These are phyloP conservation scores for Motacilla tschutschensis DNA, from an alignment of 2,113 vertebrate species.

Conservation along the genomic window DNA sequence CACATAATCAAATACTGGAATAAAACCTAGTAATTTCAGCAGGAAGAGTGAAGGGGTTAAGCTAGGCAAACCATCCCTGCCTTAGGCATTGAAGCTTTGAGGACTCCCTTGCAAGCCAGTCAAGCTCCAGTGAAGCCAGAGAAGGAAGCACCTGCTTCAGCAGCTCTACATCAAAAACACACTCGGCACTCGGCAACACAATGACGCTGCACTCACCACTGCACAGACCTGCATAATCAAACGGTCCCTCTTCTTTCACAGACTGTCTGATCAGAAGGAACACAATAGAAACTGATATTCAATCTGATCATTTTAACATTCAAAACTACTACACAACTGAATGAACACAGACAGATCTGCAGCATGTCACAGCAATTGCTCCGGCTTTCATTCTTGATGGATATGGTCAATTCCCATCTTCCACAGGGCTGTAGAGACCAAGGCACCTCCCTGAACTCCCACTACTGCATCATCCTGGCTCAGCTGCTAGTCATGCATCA, in stretches of 20 bases:
- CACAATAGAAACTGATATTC: neutral
- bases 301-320: neutral
- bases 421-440: neutral
- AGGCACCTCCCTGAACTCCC: neutral
- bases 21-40: neutral
- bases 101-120: fast-evolving
- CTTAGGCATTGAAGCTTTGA: fast-evolving
- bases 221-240: neutral
- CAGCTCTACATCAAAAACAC: neutral
- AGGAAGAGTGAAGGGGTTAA: neutral
- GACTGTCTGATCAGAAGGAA: neutral
- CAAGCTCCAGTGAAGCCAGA: neutral
- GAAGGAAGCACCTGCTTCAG: neutral
- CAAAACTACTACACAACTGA: neutral
- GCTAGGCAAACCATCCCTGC: neutral
- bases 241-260: neutral
- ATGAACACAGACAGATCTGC: neutral
- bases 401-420: neutral
- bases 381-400: neutral
- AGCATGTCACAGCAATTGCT: neutral
- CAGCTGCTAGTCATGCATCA: neutral
- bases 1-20: neutral
- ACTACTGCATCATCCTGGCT: neutral
- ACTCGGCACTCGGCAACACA: neutral
- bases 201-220: neutral